phyloP scores from a whole-genome alignment of 2,797 vertebrate species.

The Sebastes taczanowskii region DNA sequence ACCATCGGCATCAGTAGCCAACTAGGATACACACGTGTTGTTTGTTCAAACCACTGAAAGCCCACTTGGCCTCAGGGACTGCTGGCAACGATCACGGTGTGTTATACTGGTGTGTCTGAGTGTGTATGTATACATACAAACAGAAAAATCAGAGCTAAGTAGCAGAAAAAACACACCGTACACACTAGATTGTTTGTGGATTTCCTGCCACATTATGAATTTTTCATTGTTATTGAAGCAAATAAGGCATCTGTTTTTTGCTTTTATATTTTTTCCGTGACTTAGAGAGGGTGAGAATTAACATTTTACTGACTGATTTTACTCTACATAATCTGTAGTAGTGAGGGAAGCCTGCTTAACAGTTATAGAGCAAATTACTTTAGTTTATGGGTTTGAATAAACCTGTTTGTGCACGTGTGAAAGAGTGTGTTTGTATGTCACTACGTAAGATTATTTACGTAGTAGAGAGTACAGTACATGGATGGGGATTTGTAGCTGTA shows the following conservation, averaged over 20 bases:
- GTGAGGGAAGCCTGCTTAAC: background rate
- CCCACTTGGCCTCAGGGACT: conserved; percentile 72
- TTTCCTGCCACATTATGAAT: background rate
- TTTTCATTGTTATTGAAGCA: conserved; percentile 6
- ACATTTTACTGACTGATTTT: background rate
- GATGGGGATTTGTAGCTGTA: background rate
- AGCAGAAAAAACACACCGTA: conserved; percentile 2
- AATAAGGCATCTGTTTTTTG: background rate
- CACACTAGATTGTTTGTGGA: background rate
- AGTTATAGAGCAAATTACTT: background rate
- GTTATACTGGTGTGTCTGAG: conserved; percentile 18
- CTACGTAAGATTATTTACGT: background rate
- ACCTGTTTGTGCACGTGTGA: conserved; percentile 3
- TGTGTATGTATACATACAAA: conserved; percentile 41
- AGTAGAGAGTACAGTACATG: background rate
- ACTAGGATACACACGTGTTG: conserved; percentile 73
- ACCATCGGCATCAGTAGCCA: conserved; percentile 21
- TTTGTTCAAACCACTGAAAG: conserved; percentile 77
- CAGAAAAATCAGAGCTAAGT: conserved; percentile 22
- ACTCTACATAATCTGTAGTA: background rate
- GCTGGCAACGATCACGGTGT: conserved; percentile 33
- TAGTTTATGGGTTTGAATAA: conserved; percentile 5
- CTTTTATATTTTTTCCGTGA: background rate
- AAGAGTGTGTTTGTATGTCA: conserved; percentile 4
- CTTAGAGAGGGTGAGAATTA: background rate